Evolutionary conservation across 2,888 invertebrate genomes (phyloP), one percentile per base, ranked within the genome.

Genomic region (Mylabris sibirica): DNA sequence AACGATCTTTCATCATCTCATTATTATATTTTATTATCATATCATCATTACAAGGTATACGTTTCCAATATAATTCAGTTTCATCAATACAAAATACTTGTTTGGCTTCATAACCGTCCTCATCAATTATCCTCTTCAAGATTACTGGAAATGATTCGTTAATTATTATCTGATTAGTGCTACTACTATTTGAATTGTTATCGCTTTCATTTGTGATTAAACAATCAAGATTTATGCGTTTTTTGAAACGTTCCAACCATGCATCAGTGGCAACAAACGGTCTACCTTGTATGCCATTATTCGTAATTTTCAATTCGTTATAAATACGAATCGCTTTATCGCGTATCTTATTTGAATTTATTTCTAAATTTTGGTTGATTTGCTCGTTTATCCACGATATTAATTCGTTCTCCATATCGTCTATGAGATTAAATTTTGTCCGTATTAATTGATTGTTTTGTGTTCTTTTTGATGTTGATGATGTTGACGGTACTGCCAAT

Each of bases 231-330:
- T n/a, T n/a, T n/a, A n/a, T n/a, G n/a, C 44, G 44, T 44, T 17
- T 44, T 17, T 44, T 44, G 44, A 44, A 44, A n/a, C 44, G 44
- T 17, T 44, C 44, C 44, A 44, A 44, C 44, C 44, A 44, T 44
- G 4, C 44, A 44, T 44, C 44, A 6, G 6, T 44, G 17, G 44
- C 44, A 44, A 44, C 44, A 17, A 44, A 44, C 2, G 44, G 44
- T 17, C 44, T n/a, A n/a, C 44, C 44, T 17, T n/a, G 17, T 17
- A 44, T 4, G 4, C 17, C 44, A 17, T 44, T 44, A 44, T 44
- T 44, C 2, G 1, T 17, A 17, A 44, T 44, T 17, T 44, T 44
- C 17, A 44, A 17, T 17, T 17, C 44, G 17, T 44, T 44, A 44
- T 44, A 44, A 17, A 44, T 44, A n/a, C 44, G 44, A 17, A n/a